Evolutionary conservation across 92 coral and sea anemone species (phyloP), one percentile per base, ranked within the genome.

Genomic region (Umimayanthus kanabou): DNA sequence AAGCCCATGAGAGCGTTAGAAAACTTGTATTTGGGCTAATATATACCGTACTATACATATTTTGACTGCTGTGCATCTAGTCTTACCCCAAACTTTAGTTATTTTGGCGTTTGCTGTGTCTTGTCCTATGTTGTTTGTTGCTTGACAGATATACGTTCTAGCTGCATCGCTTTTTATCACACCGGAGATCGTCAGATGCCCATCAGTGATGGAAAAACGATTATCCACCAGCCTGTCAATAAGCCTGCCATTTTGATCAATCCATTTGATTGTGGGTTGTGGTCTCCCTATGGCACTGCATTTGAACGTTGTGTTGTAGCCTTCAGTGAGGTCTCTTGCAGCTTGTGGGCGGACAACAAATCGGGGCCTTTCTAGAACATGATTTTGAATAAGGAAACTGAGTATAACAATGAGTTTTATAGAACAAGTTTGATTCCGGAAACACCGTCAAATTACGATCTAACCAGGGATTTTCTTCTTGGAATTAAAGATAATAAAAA

Each of bases 281-380:
- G 85, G 85, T 61, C 26, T 61, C 30, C 85, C 85, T 80, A 39
- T 61, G 71, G 85, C 85, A 61, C 47, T 80, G 30, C 85, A 80
- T 16, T 33, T 37, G 73, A 80, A 80, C 8, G 85, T 80, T 33
- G 85, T 80, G 28, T 61, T 80, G 3, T 80, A 23, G 29, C 85
- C 85, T 39, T 57, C 85, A 30, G 49, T 80, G 6, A 80, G 72
- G 37, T 61, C 72, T 47, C 73, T 30, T 61, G 14, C 10, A 30
- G 70, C 45, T 39, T 30, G 47, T 6, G 72, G 85, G 13, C 49
- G 45, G 11, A 58, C 85, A 33, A 73, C 61, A 40, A 80, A 6
- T 30, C 58, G 42, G 23, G 85, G 85, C 30, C 4, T 28, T 61
- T 58, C 85, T 80, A 11, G 42, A 22, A 76, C 43, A 76, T 29